Base-by-base conservation (phyloP, 2,888 invertebrate genomes). In the Acholoe squamosa region DNA sequence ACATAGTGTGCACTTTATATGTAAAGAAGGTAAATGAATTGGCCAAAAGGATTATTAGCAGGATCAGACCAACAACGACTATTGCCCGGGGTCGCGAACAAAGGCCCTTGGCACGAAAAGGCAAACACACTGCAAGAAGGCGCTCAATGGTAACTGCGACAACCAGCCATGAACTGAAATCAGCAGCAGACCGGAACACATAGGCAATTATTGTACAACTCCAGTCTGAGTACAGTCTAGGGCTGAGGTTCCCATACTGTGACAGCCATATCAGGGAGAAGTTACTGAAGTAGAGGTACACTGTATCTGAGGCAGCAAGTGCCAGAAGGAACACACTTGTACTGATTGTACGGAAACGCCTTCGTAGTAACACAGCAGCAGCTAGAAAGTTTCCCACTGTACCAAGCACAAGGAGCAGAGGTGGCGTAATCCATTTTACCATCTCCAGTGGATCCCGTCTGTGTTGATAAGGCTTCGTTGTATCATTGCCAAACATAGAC, bases 21-120 rank as follows among this genome's bases (percentile, higher is more conserved):
- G 84, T 84, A n/a, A 84, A 84, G 84, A 84, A 84, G 28, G 84
- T 84, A 52, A 84, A 84, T 12, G 52, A 43, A n/a, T 84, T 84
- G n/a, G 52, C 25, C 16, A n/a, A 12, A 12, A 84, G 84, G 52
- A 84, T 25, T 7, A 84, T 28, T 12, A 51, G 5, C 10, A 84
- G 12, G 7, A 84, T n/a, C 54, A 54, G 14, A 14, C 7, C 12
- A 25, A 84, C 84, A 12, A 28, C 52, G 3, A 54, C 22, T 28
- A 51, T 10, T 7, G 84, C 84, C 7, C 84, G 7, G 25, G 84
- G 84, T 52, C 54, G 22, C 22, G 84, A 84, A 28, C 84, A 84
- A 14, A 84, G n/a, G 5, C 51, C 54, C 25, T 84, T 84, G 25
- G 84, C 51, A 7, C 54, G 22, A 25, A 84, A 84, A 7, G 84